Evolutionary conservation across 2,113 vertebrate genomes (phyloP).

Genomic region (Urocynchramus pylzowi): DNA sequence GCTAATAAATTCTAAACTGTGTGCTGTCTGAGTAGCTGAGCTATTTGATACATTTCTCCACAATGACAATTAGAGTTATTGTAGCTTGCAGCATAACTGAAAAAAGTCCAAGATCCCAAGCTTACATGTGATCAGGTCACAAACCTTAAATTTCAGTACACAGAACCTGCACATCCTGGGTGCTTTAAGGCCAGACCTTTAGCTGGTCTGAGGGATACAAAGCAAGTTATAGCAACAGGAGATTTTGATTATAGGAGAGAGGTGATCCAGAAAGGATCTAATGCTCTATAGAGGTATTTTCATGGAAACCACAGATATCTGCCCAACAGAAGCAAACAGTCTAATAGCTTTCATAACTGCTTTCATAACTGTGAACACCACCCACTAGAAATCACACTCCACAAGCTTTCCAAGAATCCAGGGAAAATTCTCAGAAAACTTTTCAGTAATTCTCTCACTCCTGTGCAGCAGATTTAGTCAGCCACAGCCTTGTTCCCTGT

Average conservation of each 20-base stretch:
- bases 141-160: neutral
- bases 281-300: neutral
- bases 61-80: neutral
- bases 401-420: neutral
- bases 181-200: neutral
- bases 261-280: neutral
- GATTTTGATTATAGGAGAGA: neutral
- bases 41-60: neutral
- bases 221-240: neutral
- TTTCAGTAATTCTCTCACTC: neutral
- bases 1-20: neutral
- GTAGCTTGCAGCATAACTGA: neutral
- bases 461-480: neutral
- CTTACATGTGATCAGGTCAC: neutral
- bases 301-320: accelerated
- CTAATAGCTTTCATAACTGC: neutral
- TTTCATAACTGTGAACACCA: neutral
- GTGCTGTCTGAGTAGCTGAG: neutral
- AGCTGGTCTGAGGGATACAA: neutral
- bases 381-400: neutral
- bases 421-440: neutral
- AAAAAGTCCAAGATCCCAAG: neutral
- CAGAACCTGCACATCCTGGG: neutral
- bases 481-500: neutral
- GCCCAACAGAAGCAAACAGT: neutral